phyloP scores from a whole-genome alignment of 35 echinoderm and acorn worm genomes.

The Amphiura filiformis region DNA sequence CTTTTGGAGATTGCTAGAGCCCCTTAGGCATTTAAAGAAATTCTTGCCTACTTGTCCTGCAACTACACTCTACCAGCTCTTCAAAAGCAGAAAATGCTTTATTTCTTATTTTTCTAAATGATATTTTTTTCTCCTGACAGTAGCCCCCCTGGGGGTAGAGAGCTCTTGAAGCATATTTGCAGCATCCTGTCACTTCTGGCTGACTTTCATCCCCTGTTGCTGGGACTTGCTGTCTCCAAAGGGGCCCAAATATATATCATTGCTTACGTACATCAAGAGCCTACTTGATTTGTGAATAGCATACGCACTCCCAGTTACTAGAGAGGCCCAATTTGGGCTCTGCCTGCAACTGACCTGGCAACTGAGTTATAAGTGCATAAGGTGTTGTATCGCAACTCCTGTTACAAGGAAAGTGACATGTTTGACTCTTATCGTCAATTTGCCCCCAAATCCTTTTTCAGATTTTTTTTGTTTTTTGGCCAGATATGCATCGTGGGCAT shows the following conservation, averaged over 20 bases:
- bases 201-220: not conserved
- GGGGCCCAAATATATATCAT: constrained; percentile 11
- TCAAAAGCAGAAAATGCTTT: not conserved
- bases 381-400: not conserved
- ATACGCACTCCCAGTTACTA: not conserved
- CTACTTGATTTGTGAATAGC: not conserved
- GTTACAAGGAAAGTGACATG: not conserved
- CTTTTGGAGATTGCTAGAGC: not conserved
- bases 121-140: not conserved
- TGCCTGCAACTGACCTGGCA: not conserved
- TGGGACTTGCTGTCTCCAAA: not conserved
- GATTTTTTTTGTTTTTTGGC: not conserved
- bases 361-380: not conserved
- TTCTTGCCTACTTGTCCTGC: constrained; percentile 5
- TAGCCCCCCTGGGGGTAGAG: not conserved
- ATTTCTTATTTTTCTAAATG: not conserved
- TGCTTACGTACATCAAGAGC: not conserved
- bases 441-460: not conserved
- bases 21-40: not conserved
- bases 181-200: constrained; percentile 3
- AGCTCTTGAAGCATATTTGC: constrained; percentile 3
- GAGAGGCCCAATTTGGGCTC: constrained; percentile 5
- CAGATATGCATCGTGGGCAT: not conserved
- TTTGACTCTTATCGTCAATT: constrained; percentile 1
- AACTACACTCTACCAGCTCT: not conserved